Evolutionary conservation across 2,113 vertebrate species (phyloP).

Genomic region (Pteropus alecto): DNA sequence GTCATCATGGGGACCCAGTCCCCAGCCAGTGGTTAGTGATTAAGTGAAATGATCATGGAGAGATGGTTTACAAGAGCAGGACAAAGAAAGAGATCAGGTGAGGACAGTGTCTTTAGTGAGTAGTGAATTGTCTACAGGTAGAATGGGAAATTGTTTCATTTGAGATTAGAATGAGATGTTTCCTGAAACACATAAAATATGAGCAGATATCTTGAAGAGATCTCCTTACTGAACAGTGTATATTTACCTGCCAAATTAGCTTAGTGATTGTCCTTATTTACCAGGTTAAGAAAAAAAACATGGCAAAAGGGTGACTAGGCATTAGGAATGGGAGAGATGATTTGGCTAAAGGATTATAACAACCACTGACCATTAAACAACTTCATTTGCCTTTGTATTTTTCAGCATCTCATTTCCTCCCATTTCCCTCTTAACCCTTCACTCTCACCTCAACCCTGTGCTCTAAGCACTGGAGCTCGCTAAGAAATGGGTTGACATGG

Average conservation of each 20-base stretch:
- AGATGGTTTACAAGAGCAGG: background rate
- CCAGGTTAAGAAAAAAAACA: background rate
- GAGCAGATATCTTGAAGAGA: background rate
- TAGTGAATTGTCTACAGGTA: background rate
- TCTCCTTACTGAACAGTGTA: background rate
- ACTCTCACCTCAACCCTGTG: background rate
- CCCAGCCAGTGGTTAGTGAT: background rate
- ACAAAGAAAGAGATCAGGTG: background rate
- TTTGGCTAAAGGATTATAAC: background rate
- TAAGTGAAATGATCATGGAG: background rate
- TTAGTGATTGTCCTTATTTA: constrained; percentile 9
- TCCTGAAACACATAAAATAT: background rate
- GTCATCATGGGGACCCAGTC: background rate
- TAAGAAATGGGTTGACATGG: background rate
- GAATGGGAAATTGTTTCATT: constrained; percentile 16
- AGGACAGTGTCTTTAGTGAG: background rate
- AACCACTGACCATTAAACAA: background rate
- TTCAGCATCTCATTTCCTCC: background rate
- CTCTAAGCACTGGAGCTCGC: background rate
- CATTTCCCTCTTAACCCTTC: background rate
- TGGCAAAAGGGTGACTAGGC: background rate
- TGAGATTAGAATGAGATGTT: background rate
- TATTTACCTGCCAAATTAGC: background rate
- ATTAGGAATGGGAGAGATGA: background rate
- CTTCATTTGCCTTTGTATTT: background rate